Conservation (phyloP, 2,113 vertebrate species). For the Synodontis membranacea region DNA sequence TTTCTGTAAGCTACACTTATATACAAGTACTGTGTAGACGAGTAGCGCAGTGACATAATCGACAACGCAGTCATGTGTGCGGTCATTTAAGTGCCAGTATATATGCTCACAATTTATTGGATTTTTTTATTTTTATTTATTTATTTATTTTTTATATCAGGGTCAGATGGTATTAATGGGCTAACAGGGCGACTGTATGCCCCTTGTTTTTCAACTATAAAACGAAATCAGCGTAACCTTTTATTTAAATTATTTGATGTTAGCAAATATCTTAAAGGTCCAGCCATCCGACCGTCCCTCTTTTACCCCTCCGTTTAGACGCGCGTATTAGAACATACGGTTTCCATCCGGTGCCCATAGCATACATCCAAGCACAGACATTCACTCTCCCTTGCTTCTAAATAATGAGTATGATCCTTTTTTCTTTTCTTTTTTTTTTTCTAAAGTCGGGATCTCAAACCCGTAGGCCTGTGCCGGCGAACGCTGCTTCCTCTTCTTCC, state of each 20-base stretch:
- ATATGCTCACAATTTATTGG: not conserved
- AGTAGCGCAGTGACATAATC: not conserved
- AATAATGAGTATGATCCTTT: too few species aligned
- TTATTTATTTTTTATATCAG: not conserved
- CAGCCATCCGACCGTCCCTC: too few species aligned
- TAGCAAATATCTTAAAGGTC: not conserved
- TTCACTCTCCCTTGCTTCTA: too few species aligned
- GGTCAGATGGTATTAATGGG: not conserved
- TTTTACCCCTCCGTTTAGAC: too few species aligned
- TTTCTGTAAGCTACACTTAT: not conserved
- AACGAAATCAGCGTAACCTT: not conserved
- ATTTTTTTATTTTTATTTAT: too few species aligned
- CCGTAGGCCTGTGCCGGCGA: too few species aligned
- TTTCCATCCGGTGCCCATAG: too few species aligned
- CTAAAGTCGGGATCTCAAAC: too few species aligned
- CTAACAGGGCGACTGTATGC: not conserved
- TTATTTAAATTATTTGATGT: not conserved
- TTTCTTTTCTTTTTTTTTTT: too few species aligned
- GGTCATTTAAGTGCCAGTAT: not conserved
- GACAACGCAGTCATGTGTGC: not conserved
- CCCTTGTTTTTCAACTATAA: not conserved
- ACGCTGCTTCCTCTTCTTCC: too few species aligned
- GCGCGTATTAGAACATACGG: too few species aligned
- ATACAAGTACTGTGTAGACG: not conserved
- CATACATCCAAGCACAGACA: too few species aligned